These are phyloP conservation scores for Tanytarsus gracilentus DNA, from an alignment of 2,888 invertebrate genomes.

Conservation along the genomic window DNA sequence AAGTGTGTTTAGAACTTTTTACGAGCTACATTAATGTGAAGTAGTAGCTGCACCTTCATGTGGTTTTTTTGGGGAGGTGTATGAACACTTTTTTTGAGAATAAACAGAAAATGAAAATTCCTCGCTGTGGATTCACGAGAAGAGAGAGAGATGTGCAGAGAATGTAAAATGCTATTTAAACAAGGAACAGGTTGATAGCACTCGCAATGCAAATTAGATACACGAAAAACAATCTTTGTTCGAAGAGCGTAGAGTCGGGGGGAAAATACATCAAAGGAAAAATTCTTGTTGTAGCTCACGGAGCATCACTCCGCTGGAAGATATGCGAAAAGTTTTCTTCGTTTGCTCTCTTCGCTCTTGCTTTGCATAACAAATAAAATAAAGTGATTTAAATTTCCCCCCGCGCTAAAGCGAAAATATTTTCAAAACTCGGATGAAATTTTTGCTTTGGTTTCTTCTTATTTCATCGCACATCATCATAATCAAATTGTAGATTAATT, in stretches of 20 bases:
- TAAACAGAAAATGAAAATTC: no score
- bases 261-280: not conserved
- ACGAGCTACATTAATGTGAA: no score
- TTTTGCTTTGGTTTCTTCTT: not conserved
- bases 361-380: constrained; percentile 12
- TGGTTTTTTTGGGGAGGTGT: no score
- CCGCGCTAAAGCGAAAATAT: not conserved
- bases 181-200: constrained; percentile 28
- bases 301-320: not conserved
- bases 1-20: no score
- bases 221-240: constrained; percentile 23
- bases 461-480: no score
- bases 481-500: no score
- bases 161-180: constrained; percentile 27
- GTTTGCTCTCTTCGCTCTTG: not conserved
- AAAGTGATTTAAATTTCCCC: constrained; percentile 14
- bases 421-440: no score
- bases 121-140: no score
- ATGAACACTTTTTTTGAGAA: no score
- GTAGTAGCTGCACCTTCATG: no score
- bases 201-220: constrained; percentile 26
- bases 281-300: not conserved
- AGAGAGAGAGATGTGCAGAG: constrained; percentile 17
- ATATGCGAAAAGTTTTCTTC: not conserved
- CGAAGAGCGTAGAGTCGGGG: not conserved